A percentile compares a stretch with the other conserved stretches of the same genome.
These are phyloP conservation scores for Heterotilapia buettikoferi DNA, from an alignment of 2,113 vertebrate species.

Conservation along the genomic window DNA sequence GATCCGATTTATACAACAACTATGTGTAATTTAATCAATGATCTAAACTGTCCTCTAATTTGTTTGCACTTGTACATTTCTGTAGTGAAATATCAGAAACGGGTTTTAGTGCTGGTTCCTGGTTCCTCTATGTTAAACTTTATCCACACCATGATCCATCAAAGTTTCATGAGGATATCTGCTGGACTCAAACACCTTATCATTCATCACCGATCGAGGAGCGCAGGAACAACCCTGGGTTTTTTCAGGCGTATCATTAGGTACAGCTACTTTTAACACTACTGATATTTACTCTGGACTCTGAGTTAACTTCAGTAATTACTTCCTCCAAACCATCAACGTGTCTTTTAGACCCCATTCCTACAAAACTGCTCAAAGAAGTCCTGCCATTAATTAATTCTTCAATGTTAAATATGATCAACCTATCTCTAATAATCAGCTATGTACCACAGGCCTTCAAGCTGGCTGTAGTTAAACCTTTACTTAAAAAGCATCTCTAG, in stretches of 20 bases:
- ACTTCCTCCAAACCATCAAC: background rate
- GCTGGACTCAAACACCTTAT: background rate
- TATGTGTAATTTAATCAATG: background rate
- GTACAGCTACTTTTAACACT: background rate
- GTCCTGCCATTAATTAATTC: fast-evolving
- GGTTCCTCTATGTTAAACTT: background rate
- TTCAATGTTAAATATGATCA: fast-evolving
- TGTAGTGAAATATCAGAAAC: background rate
- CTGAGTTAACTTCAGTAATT: background rate
- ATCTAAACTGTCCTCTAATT: background rate
- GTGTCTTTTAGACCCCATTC: background rate
- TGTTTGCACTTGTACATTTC: background rate
- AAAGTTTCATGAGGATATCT: background rate
- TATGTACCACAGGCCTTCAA: background rate
- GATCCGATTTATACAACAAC: background rate
- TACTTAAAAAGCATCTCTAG: background rate
- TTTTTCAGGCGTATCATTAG: background rate
- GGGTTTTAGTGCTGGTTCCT: background rate
- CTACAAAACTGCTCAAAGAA: background rate
- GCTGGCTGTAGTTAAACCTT: fast-evolving
- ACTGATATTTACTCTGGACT: background rate
- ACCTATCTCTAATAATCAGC: fast-evolving
- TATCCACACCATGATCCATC: background rate
- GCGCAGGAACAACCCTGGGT: background rate
- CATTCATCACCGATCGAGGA: background rate